Evolutionary conservation across 2,113 vertebrate genomes (phyloP), one percentile per base, ranked within the genome.

Genomic region (Narcine bancroftii): DNA sequence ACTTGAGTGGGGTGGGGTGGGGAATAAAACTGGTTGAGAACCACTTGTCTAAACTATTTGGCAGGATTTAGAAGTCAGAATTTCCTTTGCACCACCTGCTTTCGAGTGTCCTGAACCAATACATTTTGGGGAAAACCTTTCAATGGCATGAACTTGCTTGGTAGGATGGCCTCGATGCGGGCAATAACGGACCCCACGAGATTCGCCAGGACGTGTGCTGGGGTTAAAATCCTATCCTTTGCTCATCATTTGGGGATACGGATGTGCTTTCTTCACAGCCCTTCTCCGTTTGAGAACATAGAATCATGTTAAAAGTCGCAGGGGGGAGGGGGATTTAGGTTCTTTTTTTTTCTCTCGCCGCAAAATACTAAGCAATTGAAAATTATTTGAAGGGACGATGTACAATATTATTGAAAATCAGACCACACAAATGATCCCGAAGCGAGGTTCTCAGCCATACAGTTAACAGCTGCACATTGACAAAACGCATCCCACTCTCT

Each of bases 401-500:
- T 65, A 15, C 26, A 47, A 33, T 69, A 47, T 91, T 42, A 29
- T 65, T 91, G 63, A 65, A 91, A 66, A 69, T 24, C 17, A 33
- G 89, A 91, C 89, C 60, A 91, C 89, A 91, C 89, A 91, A 91
- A 91, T 65, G 24, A 69, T 47, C 19, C 39, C n/a, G 36, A 89
- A 42, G 85, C 66, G 63, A 69, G 63, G 71, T 29, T 69, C 89
- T 69, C 89, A 91, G 89, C 63, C 45, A 36, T 47, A 69, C 89
- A 91, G 39, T 69, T 91, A 47, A 36, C 89, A 91, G 65, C 89
- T 91, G 89, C 42, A 47, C 36, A 47, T 91, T 91, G 89, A 91
- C 89, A 47, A 91, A 91, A 69, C 24, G 89, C 36, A 91, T 69
- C 89, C 63, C 89, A 47, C 89, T 95, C 93, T 85, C 93, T 93